Percentiles rank a stretch among this genome's conserved stretches.
Conservation (phyloP, 2,113 vertebrate species). For the Xyliphius kryptos region DNA sequence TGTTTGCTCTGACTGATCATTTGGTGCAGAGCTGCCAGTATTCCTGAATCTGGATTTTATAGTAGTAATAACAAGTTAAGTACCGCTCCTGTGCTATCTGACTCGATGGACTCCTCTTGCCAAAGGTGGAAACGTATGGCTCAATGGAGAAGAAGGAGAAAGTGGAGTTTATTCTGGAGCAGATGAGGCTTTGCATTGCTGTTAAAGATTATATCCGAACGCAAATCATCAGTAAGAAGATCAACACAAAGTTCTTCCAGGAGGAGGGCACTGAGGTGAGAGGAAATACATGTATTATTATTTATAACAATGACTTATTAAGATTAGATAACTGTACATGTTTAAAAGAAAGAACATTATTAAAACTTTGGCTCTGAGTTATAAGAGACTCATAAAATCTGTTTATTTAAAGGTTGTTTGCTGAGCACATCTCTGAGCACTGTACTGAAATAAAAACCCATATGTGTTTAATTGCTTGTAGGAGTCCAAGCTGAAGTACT, state of each 20-base stretch:
- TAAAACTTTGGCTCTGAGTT: too few relatives aligned
- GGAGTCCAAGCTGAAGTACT: slow-evolving; percentile 95
- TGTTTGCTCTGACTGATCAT: too few relatives aligned
- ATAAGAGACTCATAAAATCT: too few relatives aligned
- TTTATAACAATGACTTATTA: not conserved
- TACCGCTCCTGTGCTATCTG: not conserved
- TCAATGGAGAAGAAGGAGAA: slow-evolving; percentile 99
- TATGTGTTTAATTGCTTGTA: slow-evolving; percentile 49
- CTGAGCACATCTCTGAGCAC: too few relatives aligned
- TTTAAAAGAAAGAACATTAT: too few relatives aligned
- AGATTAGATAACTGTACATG: too few relatives aligned
- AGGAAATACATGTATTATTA: not conserved
- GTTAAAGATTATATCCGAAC: slow-evolving; percentile 98
- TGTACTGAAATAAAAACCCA: slow-evolving; percentile 1
- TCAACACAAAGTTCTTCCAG: slow-evolving; percentile 97
- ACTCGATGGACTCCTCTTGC: slow-evolving; percentile 10
- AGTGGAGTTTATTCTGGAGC: slow-evolving; percentile 95
- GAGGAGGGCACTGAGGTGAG: slow-evolving; percentile 88
- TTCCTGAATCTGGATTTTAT: too few relatives aligned
- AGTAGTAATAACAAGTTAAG: not conserved
- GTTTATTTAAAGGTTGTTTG: too few relatives aligned
- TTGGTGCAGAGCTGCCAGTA: too few relatives aligned
- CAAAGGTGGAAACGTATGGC: slow-evolving; percentile 94
- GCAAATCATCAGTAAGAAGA: slow-evolving; percentile 99
- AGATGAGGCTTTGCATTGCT: slow-evolving; percentile 96